Percentiles rank a stretch among this genome's conserved stretches.
phyloP scores from a whole-genome alignment of 2,888 invertebrate genomes.

The Torymus aiolomorphi region DNA sequence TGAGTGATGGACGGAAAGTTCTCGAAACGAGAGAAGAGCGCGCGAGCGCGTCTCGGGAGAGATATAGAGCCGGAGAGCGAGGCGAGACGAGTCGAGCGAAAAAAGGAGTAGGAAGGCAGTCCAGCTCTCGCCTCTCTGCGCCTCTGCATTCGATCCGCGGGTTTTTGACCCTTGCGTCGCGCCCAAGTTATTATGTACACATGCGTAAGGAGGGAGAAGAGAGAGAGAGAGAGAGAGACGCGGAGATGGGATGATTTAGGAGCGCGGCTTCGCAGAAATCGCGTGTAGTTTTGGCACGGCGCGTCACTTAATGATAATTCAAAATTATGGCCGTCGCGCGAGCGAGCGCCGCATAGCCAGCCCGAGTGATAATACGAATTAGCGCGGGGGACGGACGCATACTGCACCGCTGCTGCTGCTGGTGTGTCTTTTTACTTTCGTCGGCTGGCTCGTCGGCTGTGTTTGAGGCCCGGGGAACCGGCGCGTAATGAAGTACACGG shows the following conservation, averaged over 20 bases:
- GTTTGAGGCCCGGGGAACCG: too few species aligned
- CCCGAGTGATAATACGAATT: constrained; percentile 37
- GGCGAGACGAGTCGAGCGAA: constrained; percentile 6
- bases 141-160: constrained; percentile 53
- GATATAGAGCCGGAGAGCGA: constrained; percentile 22
- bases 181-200: constrained; percentile 63
- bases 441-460: too few species aligned
- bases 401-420: too few species aligned
- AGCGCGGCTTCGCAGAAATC: constrained; percentile 38
- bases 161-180: constrained; percentile 54
- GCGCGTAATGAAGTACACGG: too few species aligned
- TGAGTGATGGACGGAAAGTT: constrained; percentile 71
- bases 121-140: constrained; percentile 5
- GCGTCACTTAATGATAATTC: constrained; percentile 52
- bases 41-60: constrained; percentile 49
- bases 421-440: too few species aligned
- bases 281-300: constrained; percentile 76
- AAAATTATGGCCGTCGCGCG: constrained; percentile 49
- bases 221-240: constrained; percentile 33
- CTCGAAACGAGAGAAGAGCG: constrained; percentile 57
- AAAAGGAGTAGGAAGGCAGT: constrained; percentile 8
- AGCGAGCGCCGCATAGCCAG: background rate
- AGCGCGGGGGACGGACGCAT: background rate
- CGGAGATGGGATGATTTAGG: constrained; percentile 53
- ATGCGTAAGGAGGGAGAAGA: constrained; percentile 37